Evolutionary conservation across 2,888 invertebrate species (phyloP), one percentile per base, ranked within the genome.

Genomic region (Trissolcus brochymenae): DNA sequence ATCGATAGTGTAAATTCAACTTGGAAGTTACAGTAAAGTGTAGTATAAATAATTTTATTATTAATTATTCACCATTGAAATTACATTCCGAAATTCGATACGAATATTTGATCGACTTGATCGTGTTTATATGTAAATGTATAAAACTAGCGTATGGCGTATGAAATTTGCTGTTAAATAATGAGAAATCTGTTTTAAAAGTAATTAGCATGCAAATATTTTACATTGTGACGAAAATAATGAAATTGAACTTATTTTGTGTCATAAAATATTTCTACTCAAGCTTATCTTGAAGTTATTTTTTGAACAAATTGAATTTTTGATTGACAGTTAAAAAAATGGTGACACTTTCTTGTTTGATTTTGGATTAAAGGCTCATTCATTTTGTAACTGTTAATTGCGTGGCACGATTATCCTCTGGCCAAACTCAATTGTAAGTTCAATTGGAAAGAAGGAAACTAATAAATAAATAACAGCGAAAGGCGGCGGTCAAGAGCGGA

Each of bases 401-500:
- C 17, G 17, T 43, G 40, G 35, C 25, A 54, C 40, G 11, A 73
- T 66, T 60, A 49, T 46, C 57, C 21, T 35, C 35, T 14, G 19
- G 11, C 21, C 35, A 40, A 29, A 41, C 21, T 41, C 49, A 64
- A 59, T 43, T 51, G 51, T 51, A 17, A 53, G 51, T 61, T 55
- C n/a, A 66, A 66, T 66, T 56, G 61, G 49, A 46, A 61, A 14
- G 50, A 61, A 60, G 54, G 51, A 76, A 81, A n/a, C 81, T 80
- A 82, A 82, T 84, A 84, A 85, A 85, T 84, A 85, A 85, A 84
- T 84, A 84, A 84, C 79, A 60, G 68, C 35, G 62, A 75, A 72
- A 79, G 67, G 67, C 75, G 76, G 64, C 81, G 84, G 84, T 85
- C 85, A 85, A 85, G 81, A 84, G 84, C 80, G 70, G 78, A 80